Evolutionary conservation across 2,797 vertebrate species (phyloP), one percentile per base, ranked within the genome.

Genomic region (Emys orbicularis): DNA sequence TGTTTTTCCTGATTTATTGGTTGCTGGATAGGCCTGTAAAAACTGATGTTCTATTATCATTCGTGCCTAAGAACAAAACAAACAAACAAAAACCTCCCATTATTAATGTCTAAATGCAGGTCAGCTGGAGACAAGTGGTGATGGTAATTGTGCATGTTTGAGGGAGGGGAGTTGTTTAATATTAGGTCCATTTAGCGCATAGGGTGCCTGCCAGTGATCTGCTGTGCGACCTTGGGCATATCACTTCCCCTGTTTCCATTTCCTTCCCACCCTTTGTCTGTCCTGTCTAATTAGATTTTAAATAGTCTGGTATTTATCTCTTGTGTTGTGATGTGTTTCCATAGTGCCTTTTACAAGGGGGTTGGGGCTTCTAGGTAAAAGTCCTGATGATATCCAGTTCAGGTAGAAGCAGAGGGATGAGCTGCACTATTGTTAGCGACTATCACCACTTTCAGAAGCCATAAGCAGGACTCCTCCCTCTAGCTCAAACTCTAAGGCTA

Each of bases 341-440:
- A 37, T 37, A 68, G 65, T 37, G 19, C 65, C n/a, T 37, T 37
- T 21, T 21, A 68, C n/a, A 21, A 11, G 18, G n/a, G n/a, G 18
- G 11, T 6, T 68, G 19, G 61, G n/a, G n/a, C 65, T 21, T 68
- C 8, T 27, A 44, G 1, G 11, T 13, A 8, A 80, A 53, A 68
- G 80, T 9, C 54, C 16, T 49, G 77, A 6, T 6, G 84, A 7
- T 1, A 8, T 37, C 49, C 72, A 87, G n/a, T 59, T n/a, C n/a
- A 90, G 27, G 25, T 54, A 80, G 57, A 1, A 80, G 12, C 1
- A 87, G 18, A 44, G 56, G 21, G 0, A 7, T 0, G 0, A 76
- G 41, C 19, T 5, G 41, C 65, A 52, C 54, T 76, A 8, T 2
- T 8, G 15, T 0, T 84, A 77, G 29, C 27, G 25, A 50, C 61